Evolutionary conservation across 1,140 invertebrate species (phyloP), one percentile per base, ranked within the genome.

Genomic region (Drosophila nasuta): DNA sequence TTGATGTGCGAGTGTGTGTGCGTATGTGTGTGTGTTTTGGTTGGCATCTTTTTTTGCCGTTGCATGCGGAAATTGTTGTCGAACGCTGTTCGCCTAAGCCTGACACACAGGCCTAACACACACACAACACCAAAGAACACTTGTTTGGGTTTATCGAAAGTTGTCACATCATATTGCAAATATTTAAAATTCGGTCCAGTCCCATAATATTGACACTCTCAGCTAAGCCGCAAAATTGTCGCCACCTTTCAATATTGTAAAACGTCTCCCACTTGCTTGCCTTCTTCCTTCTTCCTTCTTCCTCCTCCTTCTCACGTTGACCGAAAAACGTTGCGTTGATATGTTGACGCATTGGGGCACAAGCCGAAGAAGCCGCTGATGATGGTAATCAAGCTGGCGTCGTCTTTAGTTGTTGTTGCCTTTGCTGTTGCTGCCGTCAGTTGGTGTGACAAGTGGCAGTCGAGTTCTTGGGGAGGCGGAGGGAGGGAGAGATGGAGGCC

Each of bases 161-260:
- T 76, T 73, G 76, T 65, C 82, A 86, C 83, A 77, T 82, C 82
- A 71, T 80, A 82, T 82, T 78, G 82, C 76, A 75, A 87, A 87
- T 68, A 88, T 88, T 87, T 87, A 79, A 88, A 87, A 88, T 88
- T 82, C 33, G 75, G n/a, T 65, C 70, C 33, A 70, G n/a, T 65
- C 70, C 62, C 62, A 75, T 62, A 82, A 87, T 88, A 88, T 87
- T 88, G 83, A 88, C 80, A 77, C 80, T 87, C 80, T 87, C 64
- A 43, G 76, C 80, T 89, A 83, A 81, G 83, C 64, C 80, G 70
- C 79, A 76, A 69, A 25, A 43, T 1, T 3, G 41, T 43, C 41
- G 4, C 41, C 41, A 43, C 41, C 41, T 43, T 43, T 62, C 66
- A 75, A 38, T 38, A 10, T 38, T 38, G 35, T 10, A 3, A 10